Percentiles rank a stretch among this genome's conserved stretches.
Evolutionary conservation across 2,888 invertebrate genomes (phyloP).

Genomic region (Laothoe populi): DNA sequence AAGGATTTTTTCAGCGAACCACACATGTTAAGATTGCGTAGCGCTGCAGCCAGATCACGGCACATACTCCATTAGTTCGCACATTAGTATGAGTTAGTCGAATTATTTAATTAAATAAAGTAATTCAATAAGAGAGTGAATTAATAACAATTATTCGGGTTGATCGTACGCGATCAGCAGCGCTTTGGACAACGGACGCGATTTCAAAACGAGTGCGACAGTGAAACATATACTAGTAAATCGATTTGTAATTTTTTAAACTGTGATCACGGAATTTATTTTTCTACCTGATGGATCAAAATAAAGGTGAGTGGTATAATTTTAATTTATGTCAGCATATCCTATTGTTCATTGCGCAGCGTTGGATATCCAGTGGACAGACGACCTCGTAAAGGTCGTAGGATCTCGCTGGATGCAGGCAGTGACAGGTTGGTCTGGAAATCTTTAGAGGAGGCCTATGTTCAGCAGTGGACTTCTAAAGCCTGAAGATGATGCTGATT

Average conservation of each 20-base stretch:
- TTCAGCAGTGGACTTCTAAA: no score
- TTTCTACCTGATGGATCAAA: slow-evolving; percentile 63
- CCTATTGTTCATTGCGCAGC: no score
- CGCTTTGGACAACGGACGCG: slow-evolving; percentile 52
- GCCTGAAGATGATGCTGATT: no score
- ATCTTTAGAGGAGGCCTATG: no score
- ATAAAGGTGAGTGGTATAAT: slow-evolving; percentile 63
- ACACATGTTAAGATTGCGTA: slow-evolving; percentile 69
- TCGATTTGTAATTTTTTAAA: slow-evolving; percentile 35
- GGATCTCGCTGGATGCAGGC: no score
- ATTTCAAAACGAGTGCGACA: slow-evolving; percentile 64
- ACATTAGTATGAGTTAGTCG: slow-evolving; percentile 82
- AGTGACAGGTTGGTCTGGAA: no score
- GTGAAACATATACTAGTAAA: slow-evolving; percentile 38
- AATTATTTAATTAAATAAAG: slow-evolving; percentile 83
- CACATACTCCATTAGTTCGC: slow-evolving; percentile 81
- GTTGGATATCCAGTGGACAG: no score
- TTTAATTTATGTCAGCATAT: neutral
- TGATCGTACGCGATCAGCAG: slow-evolving; percentile 56
- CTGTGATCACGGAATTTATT: slow-evolving; percentile 33
- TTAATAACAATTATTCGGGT: slow-evolving; percentile 77
- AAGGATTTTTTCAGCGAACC: slow-evolving; percentile 60
- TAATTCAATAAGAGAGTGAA: slow-evolving; percentile 81
- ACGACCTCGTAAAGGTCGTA: no score
- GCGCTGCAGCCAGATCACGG: slow-evolving; percentile 74